phyloP scores from a whole-genome alignment of 2,888 invertebrate genomes.

The Phalangium opilio region DNA sequence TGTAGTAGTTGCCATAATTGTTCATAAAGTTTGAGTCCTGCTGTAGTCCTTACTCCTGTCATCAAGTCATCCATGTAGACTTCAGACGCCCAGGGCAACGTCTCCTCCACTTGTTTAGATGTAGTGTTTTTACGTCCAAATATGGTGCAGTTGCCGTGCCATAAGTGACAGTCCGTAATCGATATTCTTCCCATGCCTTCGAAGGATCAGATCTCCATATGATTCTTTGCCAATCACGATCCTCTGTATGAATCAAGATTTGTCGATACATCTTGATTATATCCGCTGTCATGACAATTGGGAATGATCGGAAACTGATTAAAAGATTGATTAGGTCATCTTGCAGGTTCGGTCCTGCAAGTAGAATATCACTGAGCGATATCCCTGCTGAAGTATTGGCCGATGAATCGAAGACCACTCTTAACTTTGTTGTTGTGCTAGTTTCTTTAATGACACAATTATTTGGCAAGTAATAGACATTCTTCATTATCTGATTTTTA shows the following conservation, averaged over 20 bases:
- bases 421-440: not conserved
- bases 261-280: conserved; percentile 30
- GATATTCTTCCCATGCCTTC: conserved; percentile 16
- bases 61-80: conserved; percentile 25
- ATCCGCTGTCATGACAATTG: conserved; percentile 26
- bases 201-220: conserved; percentile 24
- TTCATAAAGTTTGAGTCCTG: not conserved
- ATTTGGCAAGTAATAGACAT: too few species aligned
- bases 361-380: conserved; percentile 27
- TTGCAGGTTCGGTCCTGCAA: conserved; percentile 26
- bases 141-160: conserved; percentile 24
- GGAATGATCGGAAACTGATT: conserved; percentile 22
- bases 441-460: too few species aligned
- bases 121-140: conserved; percentile 23
- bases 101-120: conserved; percentile 15
- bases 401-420: not conserved
- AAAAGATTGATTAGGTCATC: conserved; percentile 25
- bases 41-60: not conserved
- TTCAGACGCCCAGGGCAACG: conserved; percentile 11
- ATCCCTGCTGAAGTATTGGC: conserved; percentile 1
- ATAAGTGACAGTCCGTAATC: conserved; percentile 25
- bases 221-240: conserved; percentile 25
- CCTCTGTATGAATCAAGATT: conserved; percentile 12
- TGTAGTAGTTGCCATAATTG: too few species aligned
- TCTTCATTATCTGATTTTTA: too few species aligned